These are phyloP conservation scores for Darevskia mixta DNA, from an alignment of 2,797 vertebrate species.

Conservation along the genomic window DNA sequence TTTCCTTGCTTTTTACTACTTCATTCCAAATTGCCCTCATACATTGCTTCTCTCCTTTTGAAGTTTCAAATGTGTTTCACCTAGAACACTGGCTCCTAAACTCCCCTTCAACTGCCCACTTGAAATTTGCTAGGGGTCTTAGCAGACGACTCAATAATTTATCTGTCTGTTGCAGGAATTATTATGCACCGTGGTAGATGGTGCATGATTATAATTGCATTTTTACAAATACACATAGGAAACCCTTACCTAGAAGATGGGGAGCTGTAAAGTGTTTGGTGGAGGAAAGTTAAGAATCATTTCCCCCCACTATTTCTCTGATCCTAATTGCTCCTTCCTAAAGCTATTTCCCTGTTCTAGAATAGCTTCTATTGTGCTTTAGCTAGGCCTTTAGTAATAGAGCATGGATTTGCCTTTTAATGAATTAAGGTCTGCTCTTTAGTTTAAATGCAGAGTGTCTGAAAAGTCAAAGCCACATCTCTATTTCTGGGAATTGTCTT, in stretches of 20 bases:
- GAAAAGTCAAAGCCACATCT: conserved; percentile 48
- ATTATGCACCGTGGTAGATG: too few species aligned
- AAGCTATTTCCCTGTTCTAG: too few species aligned
- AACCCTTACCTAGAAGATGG: neutral
- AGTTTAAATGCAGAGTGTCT: conserved; percentile 1
- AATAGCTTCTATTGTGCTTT: neutral
- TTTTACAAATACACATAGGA: too few species aligned
- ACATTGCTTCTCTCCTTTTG: neutral
- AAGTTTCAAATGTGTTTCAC: neutral
- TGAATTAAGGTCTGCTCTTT: neutral
- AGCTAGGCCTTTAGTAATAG: neutral
- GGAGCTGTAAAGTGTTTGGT: neutral
- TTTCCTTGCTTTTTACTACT: neutral
- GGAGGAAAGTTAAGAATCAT: neutral
- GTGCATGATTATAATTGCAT: too few species aligned
- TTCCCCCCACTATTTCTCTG: neutral
- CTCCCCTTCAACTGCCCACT: too few species aligned
- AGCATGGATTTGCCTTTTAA: neutral
- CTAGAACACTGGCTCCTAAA: too few species aligned
- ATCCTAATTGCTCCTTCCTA: neutral
- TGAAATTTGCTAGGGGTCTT: too few species aligned
- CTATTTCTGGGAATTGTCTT: conserved; percentile 64
- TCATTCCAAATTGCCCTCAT: neutral
- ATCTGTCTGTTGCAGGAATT: too few species aligned
- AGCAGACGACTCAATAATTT: too few species aligned